Evolutionary conservation across 2,113 vertebrate species (phyloP), one percentile per base, ranked within the genome.

Genomic region (Brachirus orientalis): DNA sequence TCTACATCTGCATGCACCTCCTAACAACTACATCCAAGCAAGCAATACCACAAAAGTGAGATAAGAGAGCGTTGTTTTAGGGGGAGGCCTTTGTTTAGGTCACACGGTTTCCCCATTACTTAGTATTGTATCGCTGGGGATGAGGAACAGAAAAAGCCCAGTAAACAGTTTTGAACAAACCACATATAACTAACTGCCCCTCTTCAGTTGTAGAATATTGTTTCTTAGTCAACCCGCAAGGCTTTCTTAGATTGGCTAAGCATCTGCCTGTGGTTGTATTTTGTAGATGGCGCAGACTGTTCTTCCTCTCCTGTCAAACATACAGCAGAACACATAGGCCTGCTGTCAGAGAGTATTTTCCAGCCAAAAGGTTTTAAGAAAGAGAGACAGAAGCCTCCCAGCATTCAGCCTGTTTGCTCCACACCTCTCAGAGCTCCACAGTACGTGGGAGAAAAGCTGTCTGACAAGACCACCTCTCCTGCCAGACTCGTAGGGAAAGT

Each of bases 391-490:
- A 86, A 89, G 83, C 83, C 80, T 89, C 75, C 73, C 77, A 79
- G 78, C 75, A 75, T 86, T 75, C 82, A 76, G 82, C 60, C 72
- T 59, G 83, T 86, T 86, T 85, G 80, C 86, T 85, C 83, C 80
- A 70, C 87, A 84, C 84, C 83, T 86, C 86, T 89, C 88, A 76
- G 75, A 84, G 84, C 67, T 62, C 72, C 18, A 19, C 18, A 75
- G 81, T 85, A 86, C 63, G 88, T 82, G 86, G 85, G 86, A 86
- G 86, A 86, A 75, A 54, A 80, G 75, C 87, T 89, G 82, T 90
- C 90, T 91, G 88, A 91, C 85, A 82, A 89, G 89, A 88, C 88
- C 87, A 88, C 80, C 84, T 84, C 86, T 90, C 85, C 86, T 88
- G 88, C 87, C 90, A 90, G 80, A 84, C 82, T 83, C 53, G 19